Base-by-base conservation (phyloP, 2,113 vertebrate genomes). In the Sinocyclocheilus maitianheensis region DNA sequence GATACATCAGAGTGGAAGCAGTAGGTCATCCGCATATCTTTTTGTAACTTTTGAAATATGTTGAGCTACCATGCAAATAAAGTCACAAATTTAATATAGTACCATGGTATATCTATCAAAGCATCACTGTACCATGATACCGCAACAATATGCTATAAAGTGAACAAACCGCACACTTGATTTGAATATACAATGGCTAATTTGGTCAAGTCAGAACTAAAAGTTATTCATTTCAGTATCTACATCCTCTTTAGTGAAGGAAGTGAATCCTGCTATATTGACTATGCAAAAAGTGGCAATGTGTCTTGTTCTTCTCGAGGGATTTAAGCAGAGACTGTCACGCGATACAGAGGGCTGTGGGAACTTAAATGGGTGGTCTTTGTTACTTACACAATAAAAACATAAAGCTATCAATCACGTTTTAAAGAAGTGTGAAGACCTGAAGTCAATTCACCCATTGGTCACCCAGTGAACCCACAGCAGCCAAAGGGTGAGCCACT, bases 221-320 rank as follows among this genome's bases (percentile, higher is more conserved):
- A 20, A 26, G 60, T 85, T 79, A 71, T 87, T 80, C 24, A 76
- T 80, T 46, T 55, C 74, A 76, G 88, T 89, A 83, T 22, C 84
- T 87, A 87, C 78, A 83, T 89, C 88, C 88, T 89, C 88, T 89
- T 89, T 85, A 85, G 46, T 63, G 77, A 85, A 89, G 88, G 88
- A 89, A 89, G 88, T 89, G 88, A 89, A 87, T 87, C 88, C 85
- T 65, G 24, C 13, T 77, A 18, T 37, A 53, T 34, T 77, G 81
- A 74, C 78, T 83, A 85, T 87, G 86, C 88, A 89, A 89, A 89
- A 22, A 85, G 30, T 5, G 14, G 11, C 69, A 81, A 46, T 58
- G 26, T 84, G 72, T 34, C 67, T 58, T 77, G 20, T 22, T 71
- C 40, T 34, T 65, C 74, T 46, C 22, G 1, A 13, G 63, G 43